These are phyloP conservation scores for Uria aalge DNA, from an alignment of 2,113 vertebrate species.

Conservation along the genomic window DNA sequence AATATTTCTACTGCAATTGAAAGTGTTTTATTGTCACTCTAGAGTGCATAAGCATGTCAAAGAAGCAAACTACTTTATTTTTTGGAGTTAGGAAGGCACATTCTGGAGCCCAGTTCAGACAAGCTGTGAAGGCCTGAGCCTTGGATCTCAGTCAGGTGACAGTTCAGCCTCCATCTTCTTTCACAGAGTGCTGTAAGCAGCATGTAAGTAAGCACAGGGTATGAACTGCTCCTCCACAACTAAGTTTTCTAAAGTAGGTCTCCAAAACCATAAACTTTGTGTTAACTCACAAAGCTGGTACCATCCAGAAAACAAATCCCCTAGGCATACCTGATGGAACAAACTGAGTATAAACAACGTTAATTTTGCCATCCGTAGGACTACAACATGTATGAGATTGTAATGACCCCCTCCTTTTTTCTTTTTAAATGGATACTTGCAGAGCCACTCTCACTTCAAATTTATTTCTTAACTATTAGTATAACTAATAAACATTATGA, in stretches of 20 bases:
- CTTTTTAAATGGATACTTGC: not conserved
- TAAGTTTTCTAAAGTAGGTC: not conserved
- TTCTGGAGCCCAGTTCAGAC: not conserved
- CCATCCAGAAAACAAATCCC: not conserved
- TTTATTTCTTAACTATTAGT: not conserved
- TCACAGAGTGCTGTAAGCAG: not conserved
- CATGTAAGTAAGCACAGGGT: not conserved
- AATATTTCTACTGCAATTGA: not conserved
- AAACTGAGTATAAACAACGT: not conserved
- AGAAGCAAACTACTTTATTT: not conserved
- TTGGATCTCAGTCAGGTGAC: not conserved
- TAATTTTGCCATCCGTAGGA: not conserved
- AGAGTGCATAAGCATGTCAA: not conserved
- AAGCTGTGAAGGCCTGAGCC: not conserved
- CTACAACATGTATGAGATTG: not conserved
- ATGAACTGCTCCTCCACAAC: not conserved
- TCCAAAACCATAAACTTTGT: not conserved
- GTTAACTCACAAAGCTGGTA: not conserved
- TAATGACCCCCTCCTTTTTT: not conserved
- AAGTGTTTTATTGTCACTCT: not conserved
- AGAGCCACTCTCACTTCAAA: not conserved
- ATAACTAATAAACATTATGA: not conserved
- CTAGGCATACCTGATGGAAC: not conserved
- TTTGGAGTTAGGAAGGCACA: not conserved
- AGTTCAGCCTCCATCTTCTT: not conserved